A percentile compares a stretch with the other conserved stretches of the same genome.
Evolutionary conservation across 1,140 invertebrate species (phyloP).

Genomic region (Artemia franciscana): DNA sequence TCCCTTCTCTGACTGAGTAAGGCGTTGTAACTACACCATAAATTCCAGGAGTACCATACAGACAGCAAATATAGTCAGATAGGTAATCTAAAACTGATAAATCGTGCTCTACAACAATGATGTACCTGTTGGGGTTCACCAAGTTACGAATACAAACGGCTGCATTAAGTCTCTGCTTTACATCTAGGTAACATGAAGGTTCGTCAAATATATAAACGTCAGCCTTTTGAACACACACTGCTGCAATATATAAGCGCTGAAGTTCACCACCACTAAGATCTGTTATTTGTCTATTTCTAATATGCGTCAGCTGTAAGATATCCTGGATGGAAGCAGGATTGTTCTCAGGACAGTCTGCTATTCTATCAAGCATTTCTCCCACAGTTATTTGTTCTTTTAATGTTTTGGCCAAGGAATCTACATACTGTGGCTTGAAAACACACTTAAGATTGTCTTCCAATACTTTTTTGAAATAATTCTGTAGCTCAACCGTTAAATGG

Average conservation of each 20-base stretch:
- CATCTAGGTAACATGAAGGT: slow-evolving; percentile 94
- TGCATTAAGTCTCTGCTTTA: slow-evolving; percentile 93
- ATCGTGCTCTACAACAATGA: slow-evolving; percentile 98
- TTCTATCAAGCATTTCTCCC: slow-evolving; percentile 68
- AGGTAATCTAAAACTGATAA: slow-evolving; percentile 95
- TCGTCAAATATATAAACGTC: slow-evolving; percentile 99
- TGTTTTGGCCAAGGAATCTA: slow-evolving; percentile 97
- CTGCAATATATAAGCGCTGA: slow-evolving; percentile 91
- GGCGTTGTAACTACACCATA: slow-evolving; percentile 99
- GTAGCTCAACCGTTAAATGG: slow-evolving; percentile 93
- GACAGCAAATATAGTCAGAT: slow-evolving; percentile 94
- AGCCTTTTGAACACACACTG: slow-evolving; percentile 94
- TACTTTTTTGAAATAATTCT: slow-evolving; percentile 99
- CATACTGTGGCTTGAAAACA: slow-evolving; percentile 97
- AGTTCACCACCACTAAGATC: slow-evolving; percentile 91
- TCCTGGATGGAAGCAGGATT: slow-evolving; percentile 61
- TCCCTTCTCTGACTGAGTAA: slow-evolving; percentile 95
- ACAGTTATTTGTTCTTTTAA: slow-evolving; percentile 90
- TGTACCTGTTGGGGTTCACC: slow-evolving; percentile 72
- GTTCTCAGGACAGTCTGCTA: slow-evolving; percentile 48
- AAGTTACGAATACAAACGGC: slow-evolving; percentile 78
- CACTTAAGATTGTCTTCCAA: slow-evolving; percentile 95
- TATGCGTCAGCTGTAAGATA: slow-evolving; percentile 23
- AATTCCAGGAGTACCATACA: slow-evolving; percentile 93
- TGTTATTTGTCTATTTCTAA: slow-evolving; percentile 51